phyloP scores from a whole-genome alignment of 1,140 invertebrate species.

The Heliconius nattereri region DNA sequence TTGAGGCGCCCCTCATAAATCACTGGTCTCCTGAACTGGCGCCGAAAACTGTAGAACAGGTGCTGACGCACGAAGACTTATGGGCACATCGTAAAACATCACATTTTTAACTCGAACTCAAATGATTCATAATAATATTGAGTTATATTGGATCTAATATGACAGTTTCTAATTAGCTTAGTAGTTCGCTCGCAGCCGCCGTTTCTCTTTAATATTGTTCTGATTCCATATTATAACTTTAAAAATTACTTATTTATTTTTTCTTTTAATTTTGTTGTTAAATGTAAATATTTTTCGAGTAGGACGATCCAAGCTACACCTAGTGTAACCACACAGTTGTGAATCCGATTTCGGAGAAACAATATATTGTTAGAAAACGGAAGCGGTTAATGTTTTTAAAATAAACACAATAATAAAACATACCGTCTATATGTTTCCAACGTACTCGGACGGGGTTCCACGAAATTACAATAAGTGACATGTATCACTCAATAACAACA shows the following conservation, averaged over 20 bases:
- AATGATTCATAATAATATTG: not conserved
- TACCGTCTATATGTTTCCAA: no score
- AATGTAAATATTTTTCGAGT: no score
- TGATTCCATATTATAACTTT: not conserved
- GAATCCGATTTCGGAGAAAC: no score
- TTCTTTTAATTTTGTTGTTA: not conserved
- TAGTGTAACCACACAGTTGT: no score
- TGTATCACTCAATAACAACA: no score
- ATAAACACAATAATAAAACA: no score
- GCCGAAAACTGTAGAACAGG: constrained; percentile 8
- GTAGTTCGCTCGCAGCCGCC: not conserved
- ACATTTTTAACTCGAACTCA: not conserved
- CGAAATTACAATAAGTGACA: no score
- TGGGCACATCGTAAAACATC: not conserved
- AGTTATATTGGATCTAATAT: not conserved
- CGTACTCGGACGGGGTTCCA: no score
- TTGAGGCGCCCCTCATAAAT: constrained; percentile 2
- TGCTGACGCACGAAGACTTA: not conserved
- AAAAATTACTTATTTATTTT: not conserved
- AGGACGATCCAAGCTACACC: no score
- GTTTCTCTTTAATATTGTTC: not conserved
- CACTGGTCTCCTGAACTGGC: not conserved
- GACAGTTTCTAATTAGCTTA: not conserved
- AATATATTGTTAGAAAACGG: no score
- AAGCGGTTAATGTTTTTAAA: no score